phyloP scores from a whole-genome alignment of 2,888 invertebrate species.

The Stegana nigrithorax region DNA sequence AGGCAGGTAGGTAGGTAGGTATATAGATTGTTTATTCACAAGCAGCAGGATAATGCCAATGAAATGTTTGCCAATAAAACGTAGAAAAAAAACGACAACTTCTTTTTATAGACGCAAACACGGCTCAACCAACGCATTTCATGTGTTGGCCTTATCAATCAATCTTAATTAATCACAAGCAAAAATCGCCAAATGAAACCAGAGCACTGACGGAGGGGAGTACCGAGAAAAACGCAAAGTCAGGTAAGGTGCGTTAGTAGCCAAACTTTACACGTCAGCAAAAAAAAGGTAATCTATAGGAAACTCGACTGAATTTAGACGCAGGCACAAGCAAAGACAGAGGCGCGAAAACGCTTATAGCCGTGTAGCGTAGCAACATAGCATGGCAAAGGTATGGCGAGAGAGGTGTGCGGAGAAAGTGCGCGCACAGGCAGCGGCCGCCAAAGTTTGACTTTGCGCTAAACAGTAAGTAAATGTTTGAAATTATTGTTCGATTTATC shows the following conservation, averaged over 20 bases:
- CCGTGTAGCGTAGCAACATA: too few species aligned
- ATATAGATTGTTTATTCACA: too few species aligned
- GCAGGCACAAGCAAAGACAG: too few species aligned
- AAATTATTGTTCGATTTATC: conserved; percentile 10
- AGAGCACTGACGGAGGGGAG: conserved; percentile 1
- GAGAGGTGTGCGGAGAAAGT: not conserved
- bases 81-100: not conserved
- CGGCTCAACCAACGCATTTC: not conserved
- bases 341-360: too few species aligned
- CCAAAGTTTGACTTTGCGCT: not conserved
- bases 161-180: conserved; percentile 68
- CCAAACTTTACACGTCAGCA: conserved; percentile 12
- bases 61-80: conserved; percentile 5
- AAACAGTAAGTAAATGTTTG: conserved; percentile 8
- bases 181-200: conserved; percentile 55
- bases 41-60: conserved; percentile 8
- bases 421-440: too few species aligned
- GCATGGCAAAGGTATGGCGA: not conserved
- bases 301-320: not conserved
- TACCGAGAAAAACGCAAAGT: not conserved
- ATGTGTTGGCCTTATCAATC: conserved; percentile 58
- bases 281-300: not conserved
- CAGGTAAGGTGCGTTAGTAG: not conserved
- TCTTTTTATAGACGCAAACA: conserved; percentile 1
- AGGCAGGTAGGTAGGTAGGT: too few species aligned